phyloP scores from a whole-genome alignment of 2,888 invertebrate species.

The Ophion obscuratus region DNA sequence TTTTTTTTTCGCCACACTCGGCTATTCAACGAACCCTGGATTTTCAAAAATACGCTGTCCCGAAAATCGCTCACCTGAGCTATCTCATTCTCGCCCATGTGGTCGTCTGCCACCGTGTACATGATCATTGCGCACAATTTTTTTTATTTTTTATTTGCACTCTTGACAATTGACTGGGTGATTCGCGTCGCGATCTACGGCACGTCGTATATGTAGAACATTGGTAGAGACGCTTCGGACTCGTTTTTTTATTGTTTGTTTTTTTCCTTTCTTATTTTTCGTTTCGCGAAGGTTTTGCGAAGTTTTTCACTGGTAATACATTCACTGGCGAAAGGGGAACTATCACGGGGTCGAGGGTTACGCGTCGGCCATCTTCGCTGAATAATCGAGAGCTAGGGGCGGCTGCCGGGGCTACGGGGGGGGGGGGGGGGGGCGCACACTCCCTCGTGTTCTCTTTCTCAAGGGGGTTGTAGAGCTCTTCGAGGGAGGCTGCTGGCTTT shows the following conservation, averaged over 20 bases:
- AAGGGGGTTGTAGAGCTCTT: conserved; percentile 59
- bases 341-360: conserved; percentile 54
- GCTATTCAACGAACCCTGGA: background rate
- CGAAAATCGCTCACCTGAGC: conserved; percentile 84
- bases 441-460: conserved; percentile 55
- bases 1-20: background rate
- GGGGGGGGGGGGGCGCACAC: conserved; percentile 33
- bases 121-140: conserved; percentile 78
- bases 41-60: background rate
- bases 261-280: background rate
- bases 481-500: conserved; percentile 61
- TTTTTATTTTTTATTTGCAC: background rate
- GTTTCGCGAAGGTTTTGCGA: background rate
- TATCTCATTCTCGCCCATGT: conserved; percentile 86
- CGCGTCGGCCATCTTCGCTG: conserved; percentile 64
- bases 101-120: conserved; percentile 83
- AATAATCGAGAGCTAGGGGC: conserved; percentile 24
- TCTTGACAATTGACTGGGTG: background rate
- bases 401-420: conserved; percentile 41
- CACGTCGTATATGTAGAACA: conserved; percentile 75
- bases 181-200: conserved; percentile 68
- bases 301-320: conserved; percentile 4
- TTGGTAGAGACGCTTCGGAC: conserved; percentile 47
- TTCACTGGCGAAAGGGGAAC: conserved; percentile 40
- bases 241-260: background rate